Conservation (phyloP, 2,888 invertebrate species). For the Sabatieria punctata region DNA sequence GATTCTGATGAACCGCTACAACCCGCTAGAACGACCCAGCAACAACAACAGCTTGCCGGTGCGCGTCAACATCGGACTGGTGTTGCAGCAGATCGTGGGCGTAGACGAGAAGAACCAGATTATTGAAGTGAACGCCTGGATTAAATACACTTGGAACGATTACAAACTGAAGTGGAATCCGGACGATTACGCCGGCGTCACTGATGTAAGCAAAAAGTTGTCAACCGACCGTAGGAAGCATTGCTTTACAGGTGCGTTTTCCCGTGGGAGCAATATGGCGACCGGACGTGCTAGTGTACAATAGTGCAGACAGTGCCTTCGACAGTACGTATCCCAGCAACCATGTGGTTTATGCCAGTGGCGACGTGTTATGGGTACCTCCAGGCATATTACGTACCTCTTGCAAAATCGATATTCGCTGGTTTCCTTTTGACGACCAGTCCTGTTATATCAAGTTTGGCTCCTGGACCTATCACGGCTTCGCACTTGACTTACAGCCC, state of each 20-base stretch:
- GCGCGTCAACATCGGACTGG: slow-evolving; percentile 33
- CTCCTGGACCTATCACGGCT: slow-evolving; percentile 86
- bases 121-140: slow-evolving; percentile 23
- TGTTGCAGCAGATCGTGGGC: slow-evolving; percentile 38
- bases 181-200: not conserved
- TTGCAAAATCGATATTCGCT: not conserved
- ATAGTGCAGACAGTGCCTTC: slow-evolving; percentile 37
- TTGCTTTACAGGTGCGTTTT: not conserved
- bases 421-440: too few relatives aligned
- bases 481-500: slow-evolving; percentile 4
- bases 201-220: not conserved
- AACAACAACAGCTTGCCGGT: slow-evolving; percentile 33
- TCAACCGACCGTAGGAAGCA: too few relatives aligned
- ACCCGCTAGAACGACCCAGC: slow-evolving; percentile 35
- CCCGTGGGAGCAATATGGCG: slow-evolving; percentile 55
- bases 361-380: slow-evolving; percentile 15
- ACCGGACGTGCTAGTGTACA: slow-evolving; percentile 96
- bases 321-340: slow-evolving; percentile 14
- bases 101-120: slow-evolving; percentile 31
- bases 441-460: too few relatives aligned
- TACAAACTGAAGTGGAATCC: not conserved
- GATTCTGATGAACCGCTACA: slow-evolving; percentile 28
- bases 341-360: slow-evolving; percentile 1
- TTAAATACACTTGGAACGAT: slow-evolving; percentile 17
- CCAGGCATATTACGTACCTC: slow-evolving; percentile 10